A percentile compares a stretch with the other conserved stretches of the same genome.
Evolutionary conservation across 1,140 invertebrate species (phyloP).

Genomic region (Paraescarpia echinospica): DNA sequence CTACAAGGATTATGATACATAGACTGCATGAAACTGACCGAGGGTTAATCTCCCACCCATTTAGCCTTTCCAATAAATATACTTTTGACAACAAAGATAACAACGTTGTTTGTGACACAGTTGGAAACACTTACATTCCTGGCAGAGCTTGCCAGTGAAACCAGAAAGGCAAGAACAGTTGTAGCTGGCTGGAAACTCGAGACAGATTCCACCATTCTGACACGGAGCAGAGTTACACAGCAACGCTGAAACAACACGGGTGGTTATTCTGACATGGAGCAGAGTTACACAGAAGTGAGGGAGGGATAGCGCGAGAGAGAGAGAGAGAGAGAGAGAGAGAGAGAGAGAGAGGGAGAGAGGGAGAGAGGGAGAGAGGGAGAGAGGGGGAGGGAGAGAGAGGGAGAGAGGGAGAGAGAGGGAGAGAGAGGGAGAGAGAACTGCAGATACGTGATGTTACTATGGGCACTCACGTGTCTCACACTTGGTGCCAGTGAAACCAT

Average conservation of each 20-base stretch:
- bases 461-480: constrained; percentile 20
- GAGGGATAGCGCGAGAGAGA: no score
- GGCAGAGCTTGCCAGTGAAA: constrained; percentile 29
- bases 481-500: constrained; percentile 39
- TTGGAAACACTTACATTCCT: neutral
- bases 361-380: no score
- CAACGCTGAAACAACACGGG: no score
- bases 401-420: no score
- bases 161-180: constrained; percentile 30
- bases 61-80: neutral
- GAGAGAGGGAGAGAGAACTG: no score
- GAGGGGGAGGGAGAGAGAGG: no score
- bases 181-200: constrained; percentile 31
- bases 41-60: no score
- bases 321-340: no score
- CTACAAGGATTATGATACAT: no score
- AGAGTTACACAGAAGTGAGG: neutral
- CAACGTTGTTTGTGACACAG: neutral
- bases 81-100: neutral
- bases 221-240: constrained; percentile 28
- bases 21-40: no score
- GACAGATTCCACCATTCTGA: constrained; percentile 32
- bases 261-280: constrained; percentile 34
- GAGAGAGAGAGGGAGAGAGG: no score
- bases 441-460: neutral